Base-by-base conservation (phyloP, 2,113 vertebrate species). In the Hydrochoerus hydrochaeris region DNA sequence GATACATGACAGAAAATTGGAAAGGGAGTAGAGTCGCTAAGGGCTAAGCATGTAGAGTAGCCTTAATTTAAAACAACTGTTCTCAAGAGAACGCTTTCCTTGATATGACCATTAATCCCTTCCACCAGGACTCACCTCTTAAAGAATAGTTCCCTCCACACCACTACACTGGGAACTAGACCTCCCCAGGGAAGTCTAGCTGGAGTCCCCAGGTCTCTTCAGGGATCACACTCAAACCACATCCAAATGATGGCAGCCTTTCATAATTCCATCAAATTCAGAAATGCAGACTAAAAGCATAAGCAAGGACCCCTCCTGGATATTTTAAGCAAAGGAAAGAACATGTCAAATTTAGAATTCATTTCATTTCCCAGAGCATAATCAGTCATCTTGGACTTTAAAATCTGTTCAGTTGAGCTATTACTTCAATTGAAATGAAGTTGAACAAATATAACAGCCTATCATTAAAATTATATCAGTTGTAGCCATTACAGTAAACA, bases 371-470 rank as follows among this genome's bases (percentile, higher is more conserved):
- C 86, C 32, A 71, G 63, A 87, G 7, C n/a, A 75, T 63, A 86
- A 83, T 85, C 81, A 80, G 69, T 93, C 65, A 82, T 90, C 65
- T 82, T 95, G 26, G 32, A 80, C 90, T 86, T 97, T 63, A 22
- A 30, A 6, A 57, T 92, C 90, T 94, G 82, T 95, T 80, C 78
- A 58, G 10, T 52, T 82, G 60, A 93, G 57, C 63, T 95, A 69
- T 97, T 95, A 92, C 96, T 96, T 96, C 90, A 73, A 71, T 7
- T 28, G 95, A 92, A 95, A 95, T 96, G 91, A 95, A 95, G 77
- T 63, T 88, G 89, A 95, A 80, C 65, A 78, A 81, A 94, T 96
- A 85, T 85, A 97, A 92, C 78, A 94, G 54, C 63, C 85, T 52
- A 71, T 92, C 49, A 92, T 95, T 87, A 73, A 32, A 85, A 95